Conservation (phyloP, 2,888 invertebrate species). For the Melanophora roralis region DNA sequence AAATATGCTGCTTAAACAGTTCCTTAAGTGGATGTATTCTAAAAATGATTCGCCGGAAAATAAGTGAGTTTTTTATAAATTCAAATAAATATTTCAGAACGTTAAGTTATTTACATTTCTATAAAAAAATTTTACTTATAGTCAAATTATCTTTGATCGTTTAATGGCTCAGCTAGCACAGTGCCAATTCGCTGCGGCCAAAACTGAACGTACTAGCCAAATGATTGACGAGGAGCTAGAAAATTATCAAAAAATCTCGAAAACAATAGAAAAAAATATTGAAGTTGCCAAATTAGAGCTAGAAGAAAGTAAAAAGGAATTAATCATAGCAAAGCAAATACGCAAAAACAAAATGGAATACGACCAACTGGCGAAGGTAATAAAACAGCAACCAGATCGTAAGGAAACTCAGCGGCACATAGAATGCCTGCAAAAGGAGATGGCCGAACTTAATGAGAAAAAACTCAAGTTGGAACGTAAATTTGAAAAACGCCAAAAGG, state of each 20-base stretch:
- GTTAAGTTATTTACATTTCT: neutral
- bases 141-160: slow-evolving; percentile 85
- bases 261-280: slow-evolving; percentile 87
- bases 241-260: slow-evolving; percentile 87
- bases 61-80: slow-evolving; percentile 78
- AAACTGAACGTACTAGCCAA: slow-evolving; percentile 86
- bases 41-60: slow-evolving; percentile 82
- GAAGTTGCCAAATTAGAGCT: slow-evolving; percentile 88
- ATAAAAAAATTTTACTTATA: slow-evolving; percentile 66
- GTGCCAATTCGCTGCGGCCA: slow-evolving; percentile 91
- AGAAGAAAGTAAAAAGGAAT: slow-evolving; percentile 87
- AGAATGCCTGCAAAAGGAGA: slow-evolving; percentile 84
- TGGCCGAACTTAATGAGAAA: slow-evolving; percentile 83
- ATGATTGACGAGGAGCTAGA: slow-evolving; percentile 91
- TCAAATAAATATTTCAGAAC: no score
- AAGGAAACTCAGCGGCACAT: slow-evolving; percentile 86
- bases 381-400: slow-evolving; percentile 92
- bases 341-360: slow-evolving; percentile 95
- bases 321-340: slow-evolving; percentile 89
- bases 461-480: slow-evolving; percentile 86
- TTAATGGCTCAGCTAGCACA: slow-evolving; percentile 90
- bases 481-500: slow-evolving; percentile 89
- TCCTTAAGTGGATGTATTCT: slow-evolving; percentile 87
- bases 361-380: slow-evolving; percentile 93
- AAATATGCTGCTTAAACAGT: slow-evolving; percentile 89